phyloP scores from a whole-genome alignment of 2,113 vertebrate genomes.

The Anoura caudifer region DNA sequence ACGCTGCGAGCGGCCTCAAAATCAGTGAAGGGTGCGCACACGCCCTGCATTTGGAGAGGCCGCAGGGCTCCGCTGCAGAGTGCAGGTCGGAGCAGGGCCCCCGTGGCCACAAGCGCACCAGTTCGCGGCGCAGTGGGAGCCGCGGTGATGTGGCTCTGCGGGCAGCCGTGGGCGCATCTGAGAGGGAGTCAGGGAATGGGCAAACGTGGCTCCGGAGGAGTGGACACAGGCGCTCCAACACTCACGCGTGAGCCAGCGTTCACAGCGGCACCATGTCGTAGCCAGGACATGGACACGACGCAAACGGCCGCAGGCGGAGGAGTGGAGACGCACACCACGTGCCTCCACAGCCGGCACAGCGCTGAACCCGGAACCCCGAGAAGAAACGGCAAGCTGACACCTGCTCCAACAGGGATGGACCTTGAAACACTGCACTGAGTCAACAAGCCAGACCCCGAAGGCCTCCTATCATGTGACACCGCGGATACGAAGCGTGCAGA shows the following conservation, averaged over 20 bases:
- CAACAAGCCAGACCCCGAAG: background rate
- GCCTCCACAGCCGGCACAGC: fast-evolving
- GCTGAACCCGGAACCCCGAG: fast-evolving
- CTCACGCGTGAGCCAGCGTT: background rate
- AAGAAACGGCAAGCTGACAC: background rate
- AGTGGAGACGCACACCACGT: fast-evolving
- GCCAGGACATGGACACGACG: background rate
- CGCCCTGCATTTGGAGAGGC: background rate
- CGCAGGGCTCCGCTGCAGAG: fast-evolving
- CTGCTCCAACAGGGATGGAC: background rate
- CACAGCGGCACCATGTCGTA: background rate
- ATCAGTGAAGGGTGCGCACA: background rate
- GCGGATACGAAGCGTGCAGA: background rate
- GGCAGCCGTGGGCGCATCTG: no score
- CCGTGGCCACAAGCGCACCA: fast-evolving
- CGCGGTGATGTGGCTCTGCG: fast-evolving
- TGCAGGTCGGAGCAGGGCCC: background rate
- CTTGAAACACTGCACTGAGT: background rate
- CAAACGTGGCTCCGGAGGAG: background rate
- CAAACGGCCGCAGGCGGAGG: background rate
- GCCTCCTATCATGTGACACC: background rate
- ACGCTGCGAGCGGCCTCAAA: background rate
- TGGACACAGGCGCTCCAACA: background rate
- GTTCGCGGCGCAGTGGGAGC: background rate
- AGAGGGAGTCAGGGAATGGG: background rate